Base-by-base conservation (phyloP, 2,888 invertebrate species). In the Sminthurides aquaticus region DNA sequence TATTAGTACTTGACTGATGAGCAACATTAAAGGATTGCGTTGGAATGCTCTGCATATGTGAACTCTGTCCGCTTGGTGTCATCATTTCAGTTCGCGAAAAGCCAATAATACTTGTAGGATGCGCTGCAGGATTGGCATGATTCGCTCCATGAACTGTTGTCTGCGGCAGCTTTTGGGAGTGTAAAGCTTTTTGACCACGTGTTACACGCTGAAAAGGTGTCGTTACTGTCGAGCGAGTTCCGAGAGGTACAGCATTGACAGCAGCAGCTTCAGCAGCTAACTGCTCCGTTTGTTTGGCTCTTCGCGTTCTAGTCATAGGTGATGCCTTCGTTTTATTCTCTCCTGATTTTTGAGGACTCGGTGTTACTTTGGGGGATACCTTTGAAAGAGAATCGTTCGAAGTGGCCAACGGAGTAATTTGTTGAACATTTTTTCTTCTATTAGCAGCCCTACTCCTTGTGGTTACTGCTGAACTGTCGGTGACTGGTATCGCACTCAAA, bases 221-320 rank as follows among this genome's bases (percentile, higher is more conserved):
- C 5, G 52, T 20, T 20, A 22, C 20, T 15, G 20, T 5, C 20
- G 8, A 18, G 20, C 11, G 20, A 15, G 15, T 28, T 1, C 64
- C 64, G 15, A 64, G 49, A 11, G 64, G 60, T 2, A 64, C 49
- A 25, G 67, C 67, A 54, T 56, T 57, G 26, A 58, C 43, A 20
- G 60, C 60, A 25, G 52, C 67, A 25, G 59, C 24, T 52, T 64
- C 49, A 5, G 67, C 67, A 27, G 67, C 67, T 22, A 27, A 27
- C 25, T 22, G 34, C 22, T 66, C 66, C 29, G 28, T 28, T 2
- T 52, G 22, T 24, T 60, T 29, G 15, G 24, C 60, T 60, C 56
- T 55, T 3, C 55, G 24, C 2, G 43, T 5, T 5, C 52, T 8
- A 15, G 52, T 5, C 20, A 8, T 20, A 8, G 52, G 52, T 18